phyloP scores from a whole-genome alignment of 30 jellyfish, hydroid and myxozoan species.

The Aurelia aurita complex sp. Pacific region DNA sequence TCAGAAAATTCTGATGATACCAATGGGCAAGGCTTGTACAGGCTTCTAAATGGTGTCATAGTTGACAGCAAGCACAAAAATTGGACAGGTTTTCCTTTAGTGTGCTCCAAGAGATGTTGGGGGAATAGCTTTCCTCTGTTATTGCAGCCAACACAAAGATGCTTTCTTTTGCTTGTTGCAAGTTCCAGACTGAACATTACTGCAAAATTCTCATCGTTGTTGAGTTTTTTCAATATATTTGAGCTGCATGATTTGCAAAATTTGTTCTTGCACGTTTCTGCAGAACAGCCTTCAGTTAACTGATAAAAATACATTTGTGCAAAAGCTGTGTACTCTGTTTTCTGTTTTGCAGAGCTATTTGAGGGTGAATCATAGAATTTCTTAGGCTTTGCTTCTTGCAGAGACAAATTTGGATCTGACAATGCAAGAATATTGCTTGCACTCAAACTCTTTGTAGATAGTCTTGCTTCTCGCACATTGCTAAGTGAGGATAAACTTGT shows the following conservation, averaged over 20 bases:
- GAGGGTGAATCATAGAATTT: slow-evolving; percentile 66
- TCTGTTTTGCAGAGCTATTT: slow-evolving; percentile 81
- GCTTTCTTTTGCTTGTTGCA: slow-evolving; percentile 51
- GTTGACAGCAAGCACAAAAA: slow-evolving; percentile 59
- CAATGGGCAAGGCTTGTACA: slow-evolving; percentile 74
- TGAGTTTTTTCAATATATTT: slow-evolving; percentile 10
- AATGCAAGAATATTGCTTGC: slow-evolving; percentile 91
- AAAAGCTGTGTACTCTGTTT: slow-evolving; percentile 69
- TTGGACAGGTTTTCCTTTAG: slow-evolving; percentile 24
- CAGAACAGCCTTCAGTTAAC: slow-evolving; percentile 87
- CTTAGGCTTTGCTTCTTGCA: slow-evolving; percentile 84
- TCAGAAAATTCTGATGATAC: slow-evolving; percentile 62
- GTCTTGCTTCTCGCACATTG: slow-evolving; percentile 31
- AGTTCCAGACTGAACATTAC: slow-evolving; percentile 76
- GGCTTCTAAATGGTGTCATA: slow-evolving; percentile 77
- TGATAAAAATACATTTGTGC: slow-evolving; percentile 89
- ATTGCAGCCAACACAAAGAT: slow-evolving; percentile 46
- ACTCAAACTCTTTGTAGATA: slow-evolving; percentile 71
- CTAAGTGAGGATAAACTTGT: slow-evolving; percentile 36
- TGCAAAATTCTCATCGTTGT: slow-evolving; percentile 41
- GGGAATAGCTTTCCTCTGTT: slow-evolving; percentile 51
- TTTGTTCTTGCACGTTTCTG: slow-evolving; percentile 42
- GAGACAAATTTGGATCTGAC: slow-evolving; percentile 82
- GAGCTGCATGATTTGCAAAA: slow-evolving; percentile 74
- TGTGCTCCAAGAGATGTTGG: not conserved